Evolutionary conservation across 2,113 vertebrate species (phyloP).

Genomic region (Channa maculata): DNA sequence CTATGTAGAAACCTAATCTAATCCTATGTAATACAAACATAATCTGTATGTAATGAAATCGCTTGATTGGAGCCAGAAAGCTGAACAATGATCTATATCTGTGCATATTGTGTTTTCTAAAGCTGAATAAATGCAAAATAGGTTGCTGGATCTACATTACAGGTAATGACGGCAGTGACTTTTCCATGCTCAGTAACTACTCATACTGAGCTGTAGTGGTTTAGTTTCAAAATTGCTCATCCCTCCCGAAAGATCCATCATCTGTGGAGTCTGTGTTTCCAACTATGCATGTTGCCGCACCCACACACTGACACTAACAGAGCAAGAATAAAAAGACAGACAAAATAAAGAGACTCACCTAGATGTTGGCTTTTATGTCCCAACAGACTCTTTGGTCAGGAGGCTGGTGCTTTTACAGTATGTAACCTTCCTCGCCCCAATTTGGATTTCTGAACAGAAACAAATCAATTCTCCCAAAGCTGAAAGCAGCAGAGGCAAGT

Average conservation of each 20-base stretch:
- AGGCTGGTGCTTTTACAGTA: not conserved
- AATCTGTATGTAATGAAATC: not conserved
- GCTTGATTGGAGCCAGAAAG: conserved; percentile 4
- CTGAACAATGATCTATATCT: conserved; percentile 2
- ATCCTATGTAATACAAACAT: not conserved
- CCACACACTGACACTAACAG: conserved; percentile 12
- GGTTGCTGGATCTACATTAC: not conserved
- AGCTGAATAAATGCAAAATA: conserved; percentile 2
- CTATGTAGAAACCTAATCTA: not conserved
- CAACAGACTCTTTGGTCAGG: not conserved
- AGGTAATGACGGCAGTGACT: conserved; percentile 18
- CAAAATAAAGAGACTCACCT: not conserved
- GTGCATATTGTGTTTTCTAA: conserved; percentile 11
- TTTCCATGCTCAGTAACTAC: conserved; percentile 2
- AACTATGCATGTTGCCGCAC: conserved; percentile 1
- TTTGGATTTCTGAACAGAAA: conserved; percentile 33
- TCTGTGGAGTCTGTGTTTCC: conserved; percentile 33
- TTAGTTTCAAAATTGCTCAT: conserved; percentile 56
- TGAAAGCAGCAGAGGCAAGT: conserved; percentile 19
- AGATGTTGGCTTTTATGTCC: conserved; percentile 2
- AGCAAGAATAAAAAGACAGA: conserved; percentile 11
- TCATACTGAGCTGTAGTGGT: conserved; percentile 20
- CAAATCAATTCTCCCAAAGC: conserved; percentile 44
- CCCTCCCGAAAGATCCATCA: conserved; percentile 47
- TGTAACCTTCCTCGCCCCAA: conserved; percentile 5